A percentile compares a stretch with the other conserved stretches of the same genome.
phyloP scores from a whole-genome alignment of 2,797 vertebrate genomes.

The Danio aesculapii region DNA sequence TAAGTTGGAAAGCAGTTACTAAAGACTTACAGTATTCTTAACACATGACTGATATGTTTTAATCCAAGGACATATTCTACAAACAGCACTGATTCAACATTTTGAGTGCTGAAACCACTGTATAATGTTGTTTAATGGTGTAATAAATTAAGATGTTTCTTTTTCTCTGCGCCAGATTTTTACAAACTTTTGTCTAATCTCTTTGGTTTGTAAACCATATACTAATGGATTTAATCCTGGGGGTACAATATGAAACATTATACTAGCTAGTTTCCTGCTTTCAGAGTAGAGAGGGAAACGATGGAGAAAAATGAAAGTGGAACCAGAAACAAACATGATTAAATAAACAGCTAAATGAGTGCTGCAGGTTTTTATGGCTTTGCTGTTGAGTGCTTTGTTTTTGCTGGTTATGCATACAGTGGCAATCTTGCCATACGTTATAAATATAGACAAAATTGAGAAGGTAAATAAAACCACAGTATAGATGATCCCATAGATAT shows the following conservation, averaged over 20 bases:
- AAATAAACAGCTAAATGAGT: constrained; percentile 42
- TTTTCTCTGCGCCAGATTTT: constrained; percentile 28
- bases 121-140: too few species aligned
- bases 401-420: constrained; percentile 19
- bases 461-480: constrained; percentile 66
- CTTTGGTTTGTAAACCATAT: constrained; percentile 63
- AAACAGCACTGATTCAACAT: neutral
- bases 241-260: constrained; percentile 56
- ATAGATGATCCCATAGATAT: constrained; percentile 76
- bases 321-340: constrained; percentile 22
- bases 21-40: neutral
- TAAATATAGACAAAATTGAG: constrained; percentile 65
- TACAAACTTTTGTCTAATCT: constrained; percentile 51
- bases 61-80: neutral
- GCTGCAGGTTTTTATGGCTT: constrained; percentile 50
- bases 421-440: constrained; percentile 38
- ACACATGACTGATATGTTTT: neutral
- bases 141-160: neutral
- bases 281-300: constrained; percentile 57
- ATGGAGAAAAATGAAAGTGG: constrained; percentile 40
- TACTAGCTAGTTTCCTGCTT: constrained; percentile 48
- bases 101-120: neutral
- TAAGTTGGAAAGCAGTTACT: neutral
- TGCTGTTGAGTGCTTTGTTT: constrained; percentile 42
- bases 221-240: constrained; percentile 62